Base-by-base conservation (phyloP, 2,113 vertebrate species). In the Lonchura striata region DNA sequence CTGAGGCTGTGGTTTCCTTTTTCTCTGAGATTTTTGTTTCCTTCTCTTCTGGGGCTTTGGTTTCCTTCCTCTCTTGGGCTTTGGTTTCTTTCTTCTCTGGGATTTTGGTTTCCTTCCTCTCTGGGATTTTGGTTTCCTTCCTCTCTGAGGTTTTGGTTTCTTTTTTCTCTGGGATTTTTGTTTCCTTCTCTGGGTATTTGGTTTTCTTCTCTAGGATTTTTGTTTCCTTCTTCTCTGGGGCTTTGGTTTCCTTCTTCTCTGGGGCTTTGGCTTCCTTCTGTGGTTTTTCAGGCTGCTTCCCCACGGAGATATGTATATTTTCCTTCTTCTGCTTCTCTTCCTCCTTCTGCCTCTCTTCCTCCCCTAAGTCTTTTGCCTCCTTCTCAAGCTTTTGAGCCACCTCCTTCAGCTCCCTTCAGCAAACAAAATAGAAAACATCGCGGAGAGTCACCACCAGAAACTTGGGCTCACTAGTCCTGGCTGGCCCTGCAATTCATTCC, bases 371-470 rank as follows among this genome's bases (percentile, higher is more conserved):
- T 19, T 98, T 81, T 30, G 11, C 8, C 57, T 98, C 97, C 83
- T 66, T 98, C 97, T 14, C 96, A 35, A 97, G 91, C 79, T 98
- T 97, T 75, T 69, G 96, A n/a, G 82, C 90, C 53, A 93, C 47
- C 53, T 15, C 96, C 82, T 98, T 94, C 46, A 95, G 82, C 53
- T 98, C 97, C 97, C 98, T 99, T 77, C 74, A 76, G 42, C 20
- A 72, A 59, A 37, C 4, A 47, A 94, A 65, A 69, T 0, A 88
- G 69, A 82, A 71, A 93, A 70, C 19, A 47, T 8, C 13, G 2
- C 33, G 3, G 10, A 44, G 50, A 56, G 63, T 50, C 86, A 63
- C 28, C 13, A 7, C 25, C 42, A 82, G 27, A 63, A 70, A 79
- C 9, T 33, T 31, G 46, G 28, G 21, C 61, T 82, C 3, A 0